Conservation (phyloP, 2,888 invertebrate species). For the Clusia tigrina region DNA sequence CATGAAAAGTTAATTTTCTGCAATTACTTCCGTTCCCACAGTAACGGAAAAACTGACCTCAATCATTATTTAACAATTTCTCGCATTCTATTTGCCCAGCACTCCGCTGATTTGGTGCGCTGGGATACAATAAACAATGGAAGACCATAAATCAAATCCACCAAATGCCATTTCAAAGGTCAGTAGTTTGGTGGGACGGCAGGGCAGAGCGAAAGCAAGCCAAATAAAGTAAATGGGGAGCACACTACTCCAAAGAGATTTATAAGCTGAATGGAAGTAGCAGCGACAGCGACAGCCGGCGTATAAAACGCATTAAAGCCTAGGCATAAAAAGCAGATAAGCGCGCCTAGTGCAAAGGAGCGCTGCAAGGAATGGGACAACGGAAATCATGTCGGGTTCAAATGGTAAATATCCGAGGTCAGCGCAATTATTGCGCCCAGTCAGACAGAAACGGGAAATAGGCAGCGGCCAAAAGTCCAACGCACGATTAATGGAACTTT, state of each 20-base stretch:
- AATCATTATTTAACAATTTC: conserved; percentile 28
- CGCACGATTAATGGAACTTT: not conserved
- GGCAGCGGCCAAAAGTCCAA: not conserved
- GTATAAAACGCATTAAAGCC: not conserved
- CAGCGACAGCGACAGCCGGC: not conserved
- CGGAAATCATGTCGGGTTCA: conserved; percentile 21
- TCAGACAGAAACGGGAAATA: not conserved
- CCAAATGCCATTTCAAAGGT: conserved; percentile 21
- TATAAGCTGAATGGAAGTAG: conserved; percentile 12
- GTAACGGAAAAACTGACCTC: conserved; percentile 22
- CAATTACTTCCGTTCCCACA: conserved; percentile 27
- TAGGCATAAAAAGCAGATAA: too few species aligned
- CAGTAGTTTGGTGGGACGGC: not conserved
- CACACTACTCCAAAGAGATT: conserved; percentile 12
- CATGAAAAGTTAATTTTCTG: conserved; percentile 34
- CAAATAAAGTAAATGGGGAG: not conserved
- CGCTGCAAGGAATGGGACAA: not conserved
- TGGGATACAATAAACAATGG: conserved; percentile 17
- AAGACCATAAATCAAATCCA: conserved; percentile 21
- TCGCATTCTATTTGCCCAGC: not conserved
- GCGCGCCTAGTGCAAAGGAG: too few species aligned
- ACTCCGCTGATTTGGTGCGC: not conserved
- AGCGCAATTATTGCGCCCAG: conserved; percentile 5
- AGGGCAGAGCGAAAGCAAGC: not conserved
- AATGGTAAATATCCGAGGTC: conserved; percentile 19